Evolutionary conservation across 1,140 invertebrate genomes (phyloP), one percentile per base, ranked within the genome.

Genomic region (Papilio polytes): DNA sequence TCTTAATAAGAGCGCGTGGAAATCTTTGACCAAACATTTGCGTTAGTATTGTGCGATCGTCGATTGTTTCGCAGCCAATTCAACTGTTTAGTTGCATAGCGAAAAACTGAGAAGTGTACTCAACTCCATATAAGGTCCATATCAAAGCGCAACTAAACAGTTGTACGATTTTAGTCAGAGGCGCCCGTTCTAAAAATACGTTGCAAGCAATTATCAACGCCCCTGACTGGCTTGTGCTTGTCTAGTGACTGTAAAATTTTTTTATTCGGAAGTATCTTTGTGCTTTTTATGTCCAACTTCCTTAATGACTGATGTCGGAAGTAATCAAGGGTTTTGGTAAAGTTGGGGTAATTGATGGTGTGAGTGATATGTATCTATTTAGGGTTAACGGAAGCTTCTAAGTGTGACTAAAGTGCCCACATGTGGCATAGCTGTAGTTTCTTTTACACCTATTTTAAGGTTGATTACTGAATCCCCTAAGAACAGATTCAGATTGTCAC

Each of bases 291-390:
- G 46, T 15, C 20, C 13, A 31, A 22, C 46, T 51, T 51, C 46
- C 74, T 76, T 51, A 51, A 48, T 26, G 41, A 48, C 12, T 48
- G 74, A 31, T 70, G 63, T 70, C 63, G 63, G 63, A 70, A 70
- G 63, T 70, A 70, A 70, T 70, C 63, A 31, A 36, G 26, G 12
- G 12, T 70, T 31, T 70, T 70, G 63, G 63, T 70, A 31, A 15
- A 31, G 63, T 70, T 70, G 15, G 63, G 63, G 22, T 70, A 66
- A 26, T 31, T 66, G 22, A 66, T 66, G 63, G 26, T 66, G 63
- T 63, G 63, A 31, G 22, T 66, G 63, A 66, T 31, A 66, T 66
- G 63, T 18, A 31, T 66, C 20, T 22, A 22, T 66, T 66, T 31
- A 66, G 13, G 26, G 10, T 31, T 66, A 66, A 66, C 22, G 22